Percentiles rank a stretch among this genome's conserved stretches.
Conservation (phyloP, 2,797 vertebrate genomes). For the Chrosomus eos region DNA sequence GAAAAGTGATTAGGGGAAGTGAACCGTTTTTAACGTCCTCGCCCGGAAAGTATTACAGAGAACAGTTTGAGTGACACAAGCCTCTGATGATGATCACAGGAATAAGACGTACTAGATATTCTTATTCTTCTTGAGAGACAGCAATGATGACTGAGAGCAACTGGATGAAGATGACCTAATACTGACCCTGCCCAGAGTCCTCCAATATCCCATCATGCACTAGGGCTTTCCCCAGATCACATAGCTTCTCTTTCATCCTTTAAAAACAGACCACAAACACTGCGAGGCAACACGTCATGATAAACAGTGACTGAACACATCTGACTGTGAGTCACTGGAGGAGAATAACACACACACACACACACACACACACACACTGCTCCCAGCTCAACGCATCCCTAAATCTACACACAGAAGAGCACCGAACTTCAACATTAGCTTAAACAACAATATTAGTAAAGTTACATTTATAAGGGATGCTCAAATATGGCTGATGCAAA, state of each 20-base stretch:
- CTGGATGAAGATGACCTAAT: constrained; percentile 15
- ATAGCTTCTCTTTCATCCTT: constrained; percentile 16
- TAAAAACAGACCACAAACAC: constrained; percentile 4
- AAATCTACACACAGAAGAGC: not conserved
- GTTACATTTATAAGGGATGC: not conserved
- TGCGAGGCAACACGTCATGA: constrained; percentile 18
- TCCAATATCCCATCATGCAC: constrained; percentile 22
- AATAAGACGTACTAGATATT: not conserved
- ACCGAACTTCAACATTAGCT: not conserved
- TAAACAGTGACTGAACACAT: constrained; percentile 30
- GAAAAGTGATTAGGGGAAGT: not conserved
- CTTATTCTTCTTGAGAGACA: not conserved
- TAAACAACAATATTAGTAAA: not conserved
- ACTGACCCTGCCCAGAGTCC: constrained; percentile 9
- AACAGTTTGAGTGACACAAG: not conserved
- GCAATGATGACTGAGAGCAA: not conserved
- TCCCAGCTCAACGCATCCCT: not conserved
- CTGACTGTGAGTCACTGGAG: constrained; percentile 27
- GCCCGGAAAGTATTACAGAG: not conserved
- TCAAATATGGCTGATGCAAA: not conserved
- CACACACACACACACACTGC: not conserved
- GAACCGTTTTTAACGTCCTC: not conserved
- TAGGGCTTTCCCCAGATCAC: constrained; percentile 13
- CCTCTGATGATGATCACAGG: not conserved
- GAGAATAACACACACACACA: not conserved